These are phyloP conservation scores for Pluvianellus socialis DNA, from an alignment of 2,113 vertebrate genomes.

Conservation along the genomic window DNA sequence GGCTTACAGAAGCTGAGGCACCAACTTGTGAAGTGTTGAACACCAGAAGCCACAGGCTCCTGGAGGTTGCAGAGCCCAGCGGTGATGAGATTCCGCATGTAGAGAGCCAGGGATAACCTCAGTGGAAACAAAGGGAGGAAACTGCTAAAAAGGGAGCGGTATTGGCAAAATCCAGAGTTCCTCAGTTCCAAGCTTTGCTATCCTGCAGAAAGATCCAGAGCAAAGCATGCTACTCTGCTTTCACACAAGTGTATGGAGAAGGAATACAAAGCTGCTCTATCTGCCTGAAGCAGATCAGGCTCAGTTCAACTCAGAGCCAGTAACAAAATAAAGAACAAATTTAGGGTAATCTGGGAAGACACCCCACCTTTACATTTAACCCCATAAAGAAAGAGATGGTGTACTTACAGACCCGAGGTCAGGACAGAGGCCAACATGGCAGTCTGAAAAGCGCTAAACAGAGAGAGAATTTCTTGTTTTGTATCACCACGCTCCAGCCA, in stretches of 20 bases:
- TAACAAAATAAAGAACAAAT: fast-evolving
- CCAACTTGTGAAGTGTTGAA: fast-evolving
- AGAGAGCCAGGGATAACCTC: too few relatives aligned
- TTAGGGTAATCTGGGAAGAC: neutral
- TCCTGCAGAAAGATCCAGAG: neutral
- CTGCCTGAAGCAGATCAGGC: neutral
- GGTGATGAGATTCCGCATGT: fast-evolving
- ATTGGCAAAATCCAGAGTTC: neutral
- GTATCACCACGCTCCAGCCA: fast-evolving
- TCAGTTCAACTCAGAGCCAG: neutral
- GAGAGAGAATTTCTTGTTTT: fast-evolving
- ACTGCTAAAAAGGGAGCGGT: fast-evolving
- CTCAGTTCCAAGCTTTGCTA: neutral
- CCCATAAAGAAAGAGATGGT: too few relatives aligned
- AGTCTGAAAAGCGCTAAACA: neutral
- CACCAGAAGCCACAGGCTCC: fast-evolving
- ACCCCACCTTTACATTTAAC: too few relatives aligned
- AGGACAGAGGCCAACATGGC: neutral
- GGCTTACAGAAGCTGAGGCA: fast-evolving
- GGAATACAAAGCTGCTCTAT: neutral
- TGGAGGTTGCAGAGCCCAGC: neutral
- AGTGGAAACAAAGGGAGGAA: neutral
- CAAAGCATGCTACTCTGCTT: fast-evolving
- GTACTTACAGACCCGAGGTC: fast-evolving
- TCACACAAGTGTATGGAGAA: fast-evolving